Evolutionary conservation across 1,140 invertebrate species (phyloP).

Genomic region (Cydia amplana): DNA sequence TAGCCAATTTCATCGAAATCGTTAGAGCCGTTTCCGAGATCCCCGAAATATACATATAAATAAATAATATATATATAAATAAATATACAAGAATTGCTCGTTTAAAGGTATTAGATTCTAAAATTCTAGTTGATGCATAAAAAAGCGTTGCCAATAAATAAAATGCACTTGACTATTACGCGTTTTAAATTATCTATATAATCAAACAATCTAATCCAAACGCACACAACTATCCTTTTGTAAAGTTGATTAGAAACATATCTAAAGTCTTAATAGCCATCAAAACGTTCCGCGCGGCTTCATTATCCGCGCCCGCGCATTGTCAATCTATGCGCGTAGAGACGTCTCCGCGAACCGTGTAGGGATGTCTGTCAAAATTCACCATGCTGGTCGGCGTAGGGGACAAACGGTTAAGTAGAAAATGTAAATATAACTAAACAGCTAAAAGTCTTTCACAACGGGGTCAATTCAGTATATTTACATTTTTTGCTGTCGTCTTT

Average conservation of each 20-base stretch:
- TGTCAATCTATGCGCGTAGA: conserved; percentile 51
- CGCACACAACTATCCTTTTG: neutral
- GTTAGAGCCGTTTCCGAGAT: no score
- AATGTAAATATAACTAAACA: neutral
- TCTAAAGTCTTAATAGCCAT: conserved; percentile 31
- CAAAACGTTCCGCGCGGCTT: conserved; percentile 37
- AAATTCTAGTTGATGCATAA: no score
- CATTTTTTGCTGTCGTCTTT: neutral
- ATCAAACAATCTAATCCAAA: neutral
- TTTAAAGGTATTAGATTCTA: no score
- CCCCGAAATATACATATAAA: no score
- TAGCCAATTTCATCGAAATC: no score
- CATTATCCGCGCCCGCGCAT: conserved; percentile 47
- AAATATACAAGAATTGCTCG: no score
- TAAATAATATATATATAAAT: no score
- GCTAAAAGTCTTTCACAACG: neutral
- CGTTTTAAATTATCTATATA: neutral
- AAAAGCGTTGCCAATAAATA: no score
- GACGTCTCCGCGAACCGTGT: conserved; percentile 38
- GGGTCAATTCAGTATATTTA: neutral
- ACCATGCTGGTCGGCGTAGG: conserved; percentile 39
- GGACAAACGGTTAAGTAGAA: conserved; percentile 21
- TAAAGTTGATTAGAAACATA: conserved; percentile 2
- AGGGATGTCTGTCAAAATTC: conserved; percentile 51
- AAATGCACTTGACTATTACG: no score